Evolutionary conservation across 2,797 vertebrate genomes (phyloP), one percentile per base, ranked within the genome.

Genomic region (Sebastes nivosus): DNA sequence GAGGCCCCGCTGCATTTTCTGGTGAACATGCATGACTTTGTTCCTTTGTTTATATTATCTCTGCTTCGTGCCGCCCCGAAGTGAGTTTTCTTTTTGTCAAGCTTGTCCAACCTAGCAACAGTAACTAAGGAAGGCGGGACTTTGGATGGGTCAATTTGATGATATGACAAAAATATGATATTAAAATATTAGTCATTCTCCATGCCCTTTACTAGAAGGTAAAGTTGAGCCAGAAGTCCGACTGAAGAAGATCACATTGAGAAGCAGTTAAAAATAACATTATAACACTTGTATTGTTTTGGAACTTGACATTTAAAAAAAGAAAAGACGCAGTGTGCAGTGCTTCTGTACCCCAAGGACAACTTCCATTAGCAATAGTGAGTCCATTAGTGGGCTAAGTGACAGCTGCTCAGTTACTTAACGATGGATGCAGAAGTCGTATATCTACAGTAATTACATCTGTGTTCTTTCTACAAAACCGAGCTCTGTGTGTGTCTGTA

Each of bases 371-470:
- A 92, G 82, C 67, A 85, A 68, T 8, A 79, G 42, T n/a, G 79
- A 91, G 82, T 87, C 90, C 87, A 93, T 91, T 92, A 93, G 88
- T 70, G 73, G 75, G 55, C 74, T 80, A 88, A 88, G 80, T 82
- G 73, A 92, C 90, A 93, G 90, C 90, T 93, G 88, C 81, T 87
- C 79, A 71, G 83, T 89, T 80, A 88, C 89, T 89, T 85, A 89
- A 88, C 50, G 24, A 69, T 72, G 69, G 73, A 72, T 36, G 60
- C 55, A 85, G 57, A 87, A 91, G 72, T 87, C 74, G 69, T 77
- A 81, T 81, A 84, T 82, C 79, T 67, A 34, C 80, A 91, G 81
- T 86, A 84, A 88, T 91, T 85, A 91, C 68, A 84, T 87, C 76
- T 58, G 70, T 76, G 32, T 80, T 85, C 52, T 70, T 75, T 72